phyloP scores from a whole-genome alignment of 2,888 invertebrate species.

The Bimastos eiseni region DNA sequence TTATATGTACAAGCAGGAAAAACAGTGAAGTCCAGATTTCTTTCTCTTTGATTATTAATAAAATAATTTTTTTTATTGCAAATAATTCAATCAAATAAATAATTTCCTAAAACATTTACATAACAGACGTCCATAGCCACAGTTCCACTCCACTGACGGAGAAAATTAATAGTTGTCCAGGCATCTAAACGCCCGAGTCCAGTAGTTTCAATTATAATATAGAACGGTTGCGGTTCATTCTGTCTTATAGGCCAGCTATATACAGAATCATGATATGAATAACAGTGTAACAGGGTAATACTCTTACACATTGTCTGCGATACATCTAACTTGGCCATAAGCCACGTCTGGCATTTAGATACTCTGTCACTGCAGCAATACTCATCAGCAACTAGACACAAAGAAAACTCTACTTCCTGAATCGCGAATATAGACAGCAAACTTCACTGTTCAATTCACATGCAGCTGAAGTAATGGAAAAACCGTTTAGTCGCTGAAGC shows the following conservation, averaged over 20 bases:
- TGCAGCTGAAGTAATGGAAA: too few relatives aligned
- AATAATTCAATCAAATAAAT: conserved; percentile 13
- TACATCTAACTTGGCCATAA: background rate
- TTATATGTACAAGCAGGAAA: background rate
- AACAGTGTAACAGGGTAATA: background rate
- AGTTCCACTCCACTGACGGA: background rate
- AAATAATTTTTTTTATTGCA: background rate
- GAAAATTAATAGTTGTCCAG: background rate
- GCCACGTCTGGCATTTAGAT: background rate
- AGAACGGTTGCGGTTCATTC: background rate
- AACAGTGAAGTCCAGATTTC: background rate
- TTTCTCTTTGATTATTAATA: conserved; percentile 13
- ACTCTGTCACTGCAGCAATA: background rate
- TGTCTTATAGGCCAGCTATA: background rate
- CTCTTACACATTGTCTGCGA: background rate
- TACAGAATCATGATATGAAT: conserved; percentile 13
- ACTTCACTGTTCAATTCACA: background rate
- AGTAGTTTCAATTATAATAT: background rate
- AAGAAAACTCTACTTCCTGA: background rate
- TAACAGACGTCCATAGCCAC: background rate
- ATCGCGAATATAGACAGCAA: background rate
- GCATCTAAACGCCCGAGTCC: background rate
- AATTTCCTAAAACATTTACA: conserved; percentile 3
- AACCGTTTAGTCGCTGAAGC: background rate
- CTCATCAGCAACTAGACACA: background rate